Evolutionary conservation across 1,140 invertebrate genomes (phyloP).

Genomic region (Brachionus sp.): DNA sequence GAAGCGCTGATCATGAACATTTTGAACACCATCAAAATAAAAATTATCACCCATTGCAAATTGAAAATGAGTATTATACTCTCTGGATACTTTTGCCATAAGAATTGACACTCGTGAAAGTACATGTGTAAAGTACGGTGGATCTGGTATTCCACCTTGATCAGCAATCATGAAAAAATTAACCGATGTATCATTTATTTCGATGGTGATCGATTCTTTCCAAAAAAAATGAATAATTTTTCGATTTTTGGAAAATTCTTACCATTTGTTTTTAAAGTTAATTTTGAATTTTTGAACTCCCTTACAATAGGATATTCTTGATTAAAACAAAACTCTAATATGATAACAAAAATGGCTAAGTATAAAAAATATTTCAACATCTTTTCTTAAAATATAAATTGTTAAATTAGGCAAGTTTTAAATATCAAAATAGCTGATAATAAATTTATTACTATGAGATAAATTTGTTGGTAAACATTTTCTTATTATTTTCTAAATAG

Average conservation of each 20-base stretch:
- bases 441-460: neutral
- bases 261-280: constrained; percentile 12
- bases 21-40: constrained; percentile 44
- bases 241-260: neutral
- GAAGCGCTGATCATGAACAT: constrained; percentile 30
- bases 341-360: neutral
- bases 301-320: neutral
- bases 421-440: neutral
- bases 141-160: constrained; percentile 56
- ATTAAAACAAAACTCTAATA: neutral
- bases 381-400: neutral
- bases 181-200: neutral
- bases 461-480: neutral
- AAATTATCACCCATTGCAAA: constrained; percentile 51
- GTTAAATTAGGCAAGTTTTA: neutral
- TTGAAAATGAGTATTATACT: constrained; percentile 52
- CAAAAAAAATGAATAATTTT: neutral
- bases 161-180: constrained; percentile 55
- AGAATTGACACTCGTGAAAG: constrained; percentile 53
- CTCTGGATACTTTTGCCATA: constrained; percentile 53
- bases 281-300: neutral
- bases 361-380: neutral
- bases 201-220: neutral
- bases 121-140: constrained; percentile 55
- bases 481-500: neutral